Evolutionary conservation across 2,113 vertebrate genomes (phyloP), one percentile per base, ranked within the genome.

Genomic region (Notothenia coriiceps): DNA sequence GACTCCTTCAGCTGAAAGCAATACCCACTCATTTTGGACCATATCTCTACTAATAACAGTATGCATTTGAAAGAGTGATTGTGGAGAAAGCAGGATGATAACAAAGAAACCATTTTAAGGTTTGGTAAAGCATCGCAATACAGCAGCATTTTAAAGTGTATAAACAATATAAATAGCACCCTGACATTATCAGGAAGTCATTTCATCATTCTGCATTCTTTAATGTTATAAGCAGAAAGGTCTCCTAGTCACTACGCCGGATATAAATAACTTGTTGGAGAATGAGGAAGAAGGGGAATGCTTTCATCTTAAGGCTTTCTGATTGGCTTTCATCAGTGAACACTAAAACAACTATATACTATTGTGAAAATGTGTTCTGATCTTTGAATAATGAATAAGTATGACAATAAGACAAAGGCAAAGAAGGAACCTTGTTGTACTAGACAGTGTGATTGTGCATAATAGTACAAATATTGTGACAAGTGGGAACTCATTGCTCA

Each of bases 291-390:
- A 54, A 10, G 29, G 10, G 35, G 35, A 44, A 75, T 51, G 70
- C 80, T 88, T 88, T 88, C 65, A 84, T 84, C 78, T 74, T 35
- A 12, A 43, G 74, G 29, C 67, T 86, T 88, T 86, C 62, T 65
- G 35, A 75, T 11, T n/a, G 47, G 62, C 54, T 72, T 61, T 77
- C 49, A 88, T 89, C 82, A 33, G 52, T 35, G 25, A 8, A 71
- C 9, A 64, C 25, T 47, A 62, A 65, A 54, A 79, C 35, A 70
- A 54, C 29, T 52, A 29, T 72, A 73, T 65, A 65, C 73, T 40
- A 17, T 46, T 18, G 22, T 46, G 29, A 22, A 54, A 0, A 2
- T 1, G 4, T 35, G 47, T 17, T 29, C 57, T 29, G 17, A 59
- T 20, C 52, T 76, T 5, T 20, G 46, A 60, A n/a, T 64, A 15